Evolutionary conservation across 2,797 vertebrate species (phyloP).

Genomic region (Danio tinwini): DNA sequence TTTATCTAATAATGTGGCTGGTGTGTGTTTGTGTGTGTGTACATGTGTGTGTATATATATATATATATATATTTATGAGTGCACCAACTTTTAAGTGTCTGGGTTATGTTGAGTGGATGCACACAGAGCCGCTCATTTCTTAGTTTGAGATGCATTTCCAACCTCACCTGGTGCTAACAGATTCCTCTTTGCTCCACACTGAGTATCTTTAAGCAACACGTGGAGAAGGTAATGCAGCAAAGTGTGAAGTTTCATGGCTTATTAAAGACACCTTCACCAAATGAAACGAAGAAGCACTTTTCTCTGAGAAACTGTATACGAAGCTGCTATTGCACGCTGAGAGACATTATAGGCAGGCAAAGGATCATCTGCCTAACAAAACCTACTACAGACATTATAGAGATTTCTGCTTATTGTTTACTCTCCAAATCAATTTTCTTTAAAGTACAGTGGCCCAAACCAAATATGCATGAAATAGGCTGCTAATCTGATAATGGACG

Average conservation of each 20-base stretch:
- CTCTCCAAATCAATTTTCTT: constrained; percentile 32
- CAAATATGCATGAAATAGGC: constrained; percentile 24
- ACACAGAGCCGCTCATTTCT: background rate
- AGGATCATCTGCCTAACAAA: constrained; percentile 1
- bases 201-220: constrained; percentile 36
- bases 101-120: background rate
- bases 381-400: background rate
- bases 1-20: no score
- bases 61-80: background rate
- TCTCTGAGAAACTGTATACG: constrained; percentile 6
- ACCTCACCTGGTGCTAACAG: background rate
- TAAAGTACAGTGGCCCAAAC: constrained; percentile 14
- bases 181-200: constrained; percentile 30
- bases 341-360: background rate
- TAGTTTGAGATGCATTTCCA: constrained; percentile 5
- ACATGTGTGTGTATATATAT: no score
- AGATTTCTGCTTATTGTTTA: constrained; percentile 30
- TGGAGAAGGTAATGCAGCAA: constrained; percentile 22
- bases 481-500: constrained; percentile 35
- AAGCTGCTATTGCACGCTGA: constrained; percentile 35
- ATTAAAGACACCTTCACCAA: constrained; percentile 36
- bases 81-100: background rate
- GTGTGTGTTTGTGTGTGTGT: no score
- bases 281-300: constrained; percentile 27
- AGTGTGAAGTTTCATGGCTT: constrained; percentile 30